Percentiles rank a stretch among this genome's conserved stretches.
Conservation (phyloP, 2,888 invertebrate genomes). For the Hypolimnas misippus region DNA sequence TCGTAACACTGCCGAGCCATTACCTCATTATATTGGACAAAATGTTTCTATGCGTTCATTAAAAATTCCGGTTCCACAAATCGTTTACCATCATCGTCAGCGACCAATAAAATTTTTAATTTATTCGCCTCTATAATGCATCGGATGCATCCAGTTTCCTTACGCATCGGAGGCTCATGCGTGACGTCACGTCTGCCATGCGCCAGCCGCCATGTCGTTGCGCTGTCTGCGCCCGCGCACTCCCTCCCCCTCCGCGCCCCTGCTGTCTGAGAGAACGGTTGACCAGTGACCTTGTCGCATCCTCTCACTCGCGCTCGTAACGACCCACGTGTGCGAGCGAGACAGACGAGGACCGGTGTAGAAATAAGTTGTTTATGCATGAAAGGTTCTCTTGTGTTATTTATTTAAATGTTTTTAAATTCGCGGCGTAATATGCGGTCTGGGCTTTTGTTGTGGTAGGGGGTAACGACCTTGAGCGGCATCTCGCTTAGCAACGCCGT, state of each 20-base stretch:
- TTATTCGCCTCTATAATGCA: constrained; percentile 37
- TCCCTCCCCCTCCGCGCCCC: constrained; percentile 57
- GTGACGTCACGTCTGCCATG: constrained; percentile 72
- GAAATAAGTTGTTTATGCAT: constrained; percentile 63
- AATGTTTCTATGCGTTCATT: neutral
- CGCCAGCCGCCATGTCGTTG: constrained; percentile 65
- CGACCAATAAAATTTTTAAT: constrained; percentile 15
- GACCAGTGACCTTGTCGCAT: constrained; percentile 81
- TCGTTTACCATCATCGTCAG: neutral
- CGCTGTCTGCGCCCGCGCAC: constrained; percentile 75
- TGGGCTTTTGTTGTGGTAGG: constrained; percentile 62
- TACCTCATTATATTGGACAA: neutral
- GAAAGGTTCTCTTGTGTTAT: constrained; percentile 75
- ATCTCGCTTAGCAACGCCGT: constrained; percentile 60
- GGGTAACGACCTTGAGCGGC: constrained; percentile 74
- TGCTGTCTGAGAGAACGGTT: constrained; percentile 79
- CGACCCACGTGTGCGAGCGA: constrained; percentile 53
- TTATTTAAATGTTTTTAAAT: constrained; percentile 77
- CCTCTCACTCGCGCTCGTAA: constrained; percentile 52
- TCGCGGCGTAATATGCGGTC: constrained; percentile 70
- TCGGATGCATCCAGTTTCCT: constrained; percentile 70
- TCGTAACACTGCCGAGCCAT: neutral
- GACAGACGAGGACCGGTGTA: constrained; percentile 43
- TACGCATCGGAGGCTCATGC: constrained; percentile 61
- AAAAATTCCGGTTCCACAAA: constrained; percentile 8